These are phyloP conservation scores for Lateolabrax maculatus DNA, from an alignment of 2,797 vertebrate genomes.

Conservation along the genomic window DNA sequence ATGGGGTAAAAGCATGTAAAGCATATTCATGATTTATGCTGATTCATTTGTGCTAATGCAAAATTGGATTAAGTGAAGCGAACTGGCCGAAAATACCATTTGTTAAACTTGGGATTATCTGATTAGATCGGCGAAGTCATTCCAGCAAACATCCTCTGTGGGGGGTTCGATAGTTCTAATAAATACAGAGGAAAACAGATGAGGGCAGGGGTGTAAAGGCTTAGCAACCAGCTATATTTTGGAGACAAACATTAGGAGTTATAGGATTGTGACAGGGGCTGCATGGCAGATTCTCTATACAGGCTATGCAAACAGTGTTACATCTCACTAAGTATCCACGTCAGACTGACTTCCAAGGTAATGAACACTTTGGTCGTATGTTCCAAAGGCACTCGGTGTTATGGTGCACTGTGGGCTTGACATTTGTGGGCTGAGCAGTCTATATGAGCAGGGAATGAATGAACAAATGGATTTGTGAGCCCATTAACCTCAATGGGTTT, in stretches of 20 bases:
- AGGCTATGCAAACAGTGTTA: constrained; percentile 47
- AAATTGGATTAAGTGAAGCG: constrained; percentile 26
- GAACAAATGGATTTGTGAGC: background rate
- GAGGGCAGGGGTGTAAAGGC: constrained; percentile 28
- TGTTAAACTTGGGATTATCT: constrained; percentile 30
- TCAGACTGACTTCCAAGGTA: constrained; percentile 11
- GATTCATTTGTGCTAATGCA: constrained; percentile 7
- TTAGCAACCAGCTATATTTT: constrained; percentile 65
- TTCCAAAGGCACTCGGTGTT: constrained; percentile 11
- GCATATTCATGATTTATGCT: background rate
- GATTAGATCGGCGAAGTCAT: constrained; percentile 30
- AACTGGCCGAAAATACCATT: constrained; percentile 41
- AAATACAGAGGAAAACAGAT: constrained; percentile 40
- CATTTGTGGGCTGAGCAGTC: background rate
- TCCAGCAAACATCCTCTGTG: constrained; percentile 29
- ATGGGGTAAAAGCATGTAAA: background rate
- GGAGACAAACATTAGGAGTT: constrained; percentile 57
- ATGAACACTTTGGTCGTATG: constrained; percentile 9
- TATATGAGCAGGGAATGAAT: background rate
- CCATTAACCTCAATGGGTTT: constrained; percentile 21
- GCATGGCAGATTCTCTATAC: constrained; percentile 32
- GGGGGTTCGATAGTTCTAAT: constrained; percentile 10
- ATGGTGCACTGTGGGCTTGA: background rate
- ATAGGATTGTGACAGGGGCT: constrained; percentile 16
- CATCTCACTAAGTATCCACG: constrained; percentile 38